Conservation (phyloP, 1,140 invertebrate species). For the Cherax destructor region DNA sequence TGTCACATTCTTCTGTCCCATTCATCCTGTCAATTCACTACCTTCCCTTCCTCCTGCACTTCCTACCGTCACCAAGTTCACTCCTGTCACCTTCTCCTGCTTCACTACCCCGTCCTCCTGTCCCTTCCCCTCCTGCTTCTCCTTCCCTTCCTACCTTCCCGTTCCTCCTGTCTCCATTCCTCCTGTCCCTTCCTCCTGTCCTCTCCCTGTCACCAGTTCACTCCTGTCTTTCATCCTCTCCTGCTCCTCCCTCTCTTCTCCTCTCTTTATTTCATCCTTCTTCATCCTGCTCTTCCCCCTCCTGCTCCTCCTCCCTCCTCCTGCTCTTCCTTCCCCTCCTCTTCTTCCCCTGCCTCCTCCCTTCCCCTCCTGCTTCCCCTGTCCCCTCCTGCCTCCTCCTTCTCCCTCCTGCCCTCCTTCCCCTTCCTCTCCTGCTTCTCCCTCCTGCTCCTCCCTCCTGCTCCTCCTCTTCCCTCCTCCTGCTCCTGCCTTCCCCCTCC, state of each 20-base stretch:
- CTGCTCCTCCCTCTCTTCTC: neutral
- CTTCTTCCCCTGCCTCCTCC: no score
- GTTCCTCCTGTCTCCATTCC: neutral
- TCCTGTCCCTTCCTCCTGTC: no score
- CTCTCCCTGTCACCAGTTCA: no score
- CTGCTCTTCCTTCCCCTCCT: neutral
- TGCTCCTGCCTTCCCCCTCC: no score
- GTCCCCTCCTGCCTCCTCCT: neutral
- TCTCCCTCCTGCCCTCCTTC: neutral
- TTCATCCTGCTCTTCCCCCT: neutral
- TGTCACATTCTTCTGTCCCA: no score
- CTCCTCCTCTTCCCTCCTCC: no score
- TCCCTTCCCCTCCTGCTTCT: neutral
- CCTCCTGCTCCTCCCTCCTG: no score
- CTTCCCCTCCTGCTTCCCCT: neutral
- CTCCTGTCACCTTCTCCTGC: neutral
- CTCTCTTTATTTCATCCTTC: neutral
- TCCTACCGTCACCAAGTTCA: no score
- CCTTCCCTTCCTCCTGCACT: neutral
- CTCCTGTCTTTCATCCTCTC: neutral
- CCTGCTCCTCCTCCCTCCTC: neutral
- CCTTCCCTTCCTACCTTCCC: neutral
- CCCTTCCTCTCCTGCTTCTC: no score
- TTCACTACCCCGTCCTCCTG: neutral
- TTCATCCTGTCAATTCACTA: no score